Conservation (phyloP, 2,113 vertebrate species). For the Micromys minutus region DNA sequence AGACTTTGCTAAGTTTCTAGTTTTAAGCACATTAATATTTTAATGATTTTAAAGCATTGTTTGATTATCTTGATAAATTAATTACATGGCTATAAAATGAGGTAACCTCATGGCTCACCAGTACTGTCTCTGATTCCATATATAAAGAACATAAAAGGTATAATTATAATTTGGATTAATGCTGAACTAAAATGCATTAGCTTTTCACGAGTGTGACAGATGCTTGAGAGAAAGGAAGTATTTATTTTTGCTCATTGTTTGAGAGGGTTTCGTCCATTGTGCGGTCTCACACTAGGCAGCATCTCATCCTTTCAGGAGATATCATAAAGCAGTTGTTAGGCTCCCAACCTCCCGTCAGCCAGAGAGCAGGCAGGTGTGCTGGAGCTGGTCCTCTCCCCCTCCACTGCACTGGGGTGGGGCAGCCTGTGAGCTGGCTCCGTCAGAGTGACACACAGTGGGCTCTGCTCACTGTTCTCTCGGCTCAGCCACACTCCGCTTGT, state of each 20-base stretch:
- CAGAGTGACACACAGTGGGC: too few species aligned
- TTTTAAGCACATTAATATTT: not conserved
- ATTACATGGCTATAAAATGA: slow-evolving; percentile 5
- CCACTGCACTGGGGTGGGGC: rapidly evolving
- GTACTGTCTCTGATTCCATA: not conserved
- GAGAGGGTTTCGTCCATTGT: not conserved
- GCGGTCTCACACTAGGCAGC: too few species aligned
- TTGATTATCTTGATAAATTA: slow-evolving; percentile 28
- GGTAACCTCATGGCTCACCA: not conserved
- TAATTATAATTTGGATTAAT: slow-evolving; percentile 28
- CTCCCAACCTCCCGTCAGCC: not conserved
- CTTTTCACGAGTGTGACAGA: not conserved
- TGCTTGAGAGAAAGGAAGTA: not conserved
- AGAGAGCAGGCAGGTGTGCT: not conserved
- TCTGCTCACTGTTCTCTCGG: not conserved
- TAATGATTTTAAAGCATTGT: not conserved
- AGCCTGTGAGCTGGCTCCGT: not conserved
- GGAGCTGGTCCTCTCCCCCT: not conserved
- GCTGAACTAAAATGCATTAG: not conserved
- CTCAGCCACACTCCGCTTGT: too few species aligned
- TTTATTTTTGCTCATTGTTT: not conserved
- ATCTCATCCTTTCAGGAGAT: not conserved
- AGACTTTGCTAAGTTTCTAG: not conserved
- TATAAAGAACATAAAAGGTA: not conserved
- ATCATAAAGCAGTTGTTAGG: not conserved